Evolutionary conservation across 2,113 vertebrate genomes (phyloP).

Genomic region (Lampris incognitus): DNA sequence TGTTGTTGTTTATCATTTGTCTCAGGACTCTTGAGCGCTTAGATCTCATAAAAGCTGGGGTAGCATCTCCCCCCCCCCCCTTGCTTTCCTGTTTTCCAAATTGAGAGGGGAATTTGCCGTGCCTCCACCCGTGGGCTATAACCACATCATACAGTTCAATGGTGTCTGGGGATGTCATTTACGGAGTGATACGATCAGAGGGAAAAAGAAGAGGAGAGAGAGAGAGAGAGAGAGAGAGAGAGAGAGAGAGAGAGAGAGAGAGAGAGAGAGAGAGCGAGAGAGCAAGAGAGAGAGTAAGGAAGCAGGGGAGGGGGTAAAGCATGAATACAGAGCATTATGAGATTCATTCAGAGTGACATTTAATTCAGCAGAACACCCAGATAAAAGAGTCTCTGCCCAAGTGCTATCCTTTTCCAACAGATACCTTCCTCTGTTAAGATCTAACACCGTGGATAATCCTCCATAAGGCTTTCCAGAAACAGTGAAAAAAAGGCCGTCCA

Average conservation of each 20-base stretch:
- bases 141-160: constrained; percentile 25
- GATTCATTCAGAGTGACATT: not conserved
- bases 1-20: constrained; percentile 34
- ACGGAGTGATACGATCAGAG: constrained; percentile 7
- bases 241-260: constrained; percentile 7
- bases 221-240: not conserved
- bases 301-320: not conserved
- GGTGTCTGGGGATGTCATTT: constrained; percentile 41
- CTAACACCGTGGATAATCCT: not conserved
- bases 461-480: not conserved
- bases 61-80: not conserved
- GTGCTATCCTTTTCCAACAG: constrained; percentile 26
- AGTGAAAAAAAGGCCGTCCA: not conserved
- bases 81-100: constrained; percentile 22
- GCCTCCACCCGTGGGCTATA: not conserved
- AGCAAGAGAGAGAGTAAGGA: constrained; percentile 1
- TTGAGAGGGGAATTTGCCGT: constrained; percentile 40
- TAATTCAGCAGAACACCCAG: not conserved
- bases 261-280: not conserved
- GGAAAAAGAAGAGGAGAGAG: not conserved
- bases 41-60: constrained; percentile 31
- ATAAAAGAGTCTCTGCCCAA: not conserved
- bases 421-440: not conserved
- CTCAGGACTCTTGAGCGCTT: constrained; percentile 50
- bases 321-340: not conserved